Conservation (phyloP, 2,113 vertebrate species). For the Salvelinus alpinus region DNA sequence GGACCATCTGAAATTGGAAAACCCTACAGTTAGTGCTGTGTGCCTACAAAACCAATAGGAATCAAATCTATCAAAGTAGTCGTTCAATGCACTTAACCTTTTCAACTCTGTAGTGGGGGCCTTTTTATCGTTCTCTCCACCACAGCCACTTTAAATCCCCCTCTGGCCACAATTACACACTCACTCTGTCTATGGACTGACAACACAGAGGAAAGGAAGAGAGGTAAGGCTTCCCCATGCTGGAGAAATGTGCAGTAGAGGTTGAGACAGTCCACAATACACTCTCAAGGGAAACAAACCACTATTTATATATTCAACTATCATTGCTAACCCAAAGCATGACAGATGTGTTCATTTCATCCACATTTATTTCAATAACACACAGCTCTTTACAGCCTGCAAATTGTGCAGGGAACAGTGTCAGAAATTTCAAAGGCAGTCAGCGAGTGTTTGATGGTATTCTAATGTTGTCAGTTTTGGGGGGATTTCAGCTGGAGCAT, state of each 20-base stretch:
- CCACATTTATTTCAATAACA: constrained; percentile 75
- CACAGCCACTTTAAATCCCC: constrained; percentile 39
- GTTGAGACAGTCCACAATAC: not conserved
- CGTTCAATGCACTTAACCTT: constrained; percentile 19
- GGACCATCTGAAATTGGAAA: constrained; percentile 12
- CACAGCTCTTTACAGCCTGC: constrained; percentile 57
- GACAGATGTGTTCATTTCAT: constrained; percentile 69
- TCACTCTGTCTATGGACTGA: not conserved
- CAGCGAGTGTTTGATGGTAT: constrained; percentile 70
- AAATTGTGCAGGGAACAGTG: constrained; percentile 72
- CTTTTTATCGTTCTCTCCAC: constrained; percentile 29
- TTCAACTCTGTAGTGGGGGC: constrained; percentile 33
- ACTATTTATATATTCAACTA: constrained; percentile 49
- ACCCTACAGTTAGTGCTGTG: constrained; percentile 11
- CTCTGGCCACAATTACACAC: constrained; percentile 22
- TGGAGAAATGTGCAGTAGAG: not conserved
- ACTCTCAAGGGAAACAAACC: not conserved
- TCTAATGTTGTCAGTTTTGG: constrained; percentile 70
- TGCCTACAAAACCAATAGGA: constrained; percentile 56
- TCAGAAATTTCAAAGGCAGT: constrained; percentile 72
- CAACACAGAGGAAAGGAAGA: not conserved
- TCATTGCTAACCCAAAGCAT: constrained; percentile 61
- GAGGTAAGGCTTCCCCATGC: not conserved
- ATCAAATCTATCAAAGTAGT: constrained; percentile 53
- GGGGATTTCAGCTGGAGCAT: constrained; percentile 52